Conservation (phyloP, 1,140 invertebrate genomes). For the Drosophila pandora region DNA sequence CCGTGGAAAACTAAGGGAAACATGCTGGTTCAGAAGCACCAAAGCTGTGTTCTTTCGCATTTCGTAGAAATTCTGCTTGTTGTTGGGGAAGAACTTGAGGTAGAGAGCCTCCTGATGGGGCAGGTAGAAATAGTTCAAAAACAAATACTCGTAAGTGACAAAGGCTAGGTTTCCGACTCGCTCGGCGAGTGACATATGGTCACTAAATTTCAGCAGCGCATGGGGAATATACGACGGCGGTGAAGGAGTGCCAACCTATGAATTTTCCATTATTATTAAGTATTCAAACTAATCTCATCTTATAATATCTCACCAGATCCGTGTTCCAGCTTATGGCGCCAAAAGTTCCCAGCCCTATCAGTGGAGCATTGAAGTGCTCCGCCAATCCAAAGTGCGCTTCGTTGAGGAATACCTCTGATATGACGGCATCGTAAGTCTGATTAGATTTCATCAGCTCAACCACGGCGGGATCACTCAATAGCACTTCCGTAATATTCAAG, state of each 20-base stretch:
- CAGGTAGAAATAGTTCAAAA: slow-evolving; percentile 54
- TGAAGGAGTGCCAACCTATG: slow-evolving; percentile 77
- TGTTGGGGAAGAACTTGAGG: slow-evolving; percentile 77
- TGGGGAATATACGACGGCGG: slow-evolving; percentile 83
- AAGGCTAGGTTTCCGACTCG: slow-evolving; percentile 83
- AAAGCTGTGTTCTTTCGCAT: slow-evolving; percentile 84
- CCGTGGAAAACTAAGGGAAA: slow-evolving; percentile 84
- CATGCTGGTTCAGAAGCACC: slow-evolving; percentile 86
- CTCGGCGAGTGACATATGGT: slow-evolving; percentile 84
- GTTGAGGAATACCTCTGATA: slow-evolving; percentile 74
- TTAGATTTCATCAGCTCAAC: slow-evolving; percentile 53
- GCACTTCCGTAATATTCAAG: slow-evolving; percentile 36
- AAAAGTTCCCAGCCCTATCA: slow-evolving; percentile 78
- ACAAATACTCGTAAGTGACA: slow-evolving; percentile 54
- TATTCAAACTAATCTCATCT: not conserved
- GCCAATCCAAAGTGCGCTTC: slow-evolving; percentile 75
- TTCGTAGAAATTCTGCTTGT: slow-evolving; percentile 64
- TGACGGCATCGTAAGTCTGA: slow-evolving; percentile 77
- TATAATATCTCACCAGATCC: slow-evolving; percentile 67
- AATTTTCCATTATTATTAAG: not conserved
- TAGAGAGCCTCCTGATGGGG: slow-evolving; percentile 81
- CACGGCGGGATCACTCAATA: slow-evolving; percentile 54
- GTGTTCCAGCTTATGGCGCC: slow-evolving; percentile 73
- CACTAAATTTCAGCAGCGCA: slow-evolving; percentile 67
- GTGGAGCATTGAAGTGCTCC: slow-evolving; percentile 74